Conservation (phyloP, 1,140 invertebrate species). For the Diachasmimorpha longicaudata region DNA sequence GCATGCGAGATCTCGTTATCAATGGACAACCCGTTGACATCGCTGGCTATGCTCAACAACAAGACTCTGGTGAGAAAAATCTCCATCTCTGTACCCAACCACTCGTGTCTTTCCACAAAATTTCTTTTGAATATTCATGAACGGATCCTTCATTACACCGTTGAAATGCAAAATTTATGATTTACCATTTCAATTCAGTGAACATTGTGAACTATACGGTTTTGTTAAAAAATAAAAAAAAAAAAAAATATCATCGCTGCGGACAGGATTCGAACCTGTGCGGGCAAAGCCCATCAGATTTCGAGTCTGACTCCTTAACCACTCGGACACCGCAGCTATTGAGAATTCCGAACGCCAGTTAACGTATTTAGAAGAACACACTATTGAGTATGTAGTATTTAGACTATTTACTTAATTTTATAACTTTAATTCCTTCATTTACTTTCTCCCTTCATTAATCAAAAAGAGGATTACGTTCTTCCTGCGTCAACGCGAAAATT, state of each 20-base stretch:
- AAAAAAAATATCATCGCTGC: constrained; percentile 60
- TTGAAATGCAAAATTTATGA: not conserved
- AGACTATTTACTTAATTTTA: no score
- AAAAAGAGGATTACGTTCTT: no score
- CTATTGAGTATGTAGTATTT: not conserved
- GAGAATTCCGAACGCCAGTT: constrained; percentile 53
- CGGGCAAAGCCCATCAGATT: constrained; percentile 72
- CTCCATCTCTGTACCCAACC: not conserved
- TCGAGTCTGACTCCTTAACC: constrained; percentile 67
- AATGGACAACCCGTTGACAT: constrained; percentile 94
- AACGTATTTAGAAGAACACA: not conserved
- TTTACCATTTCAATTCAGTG: not conserved
- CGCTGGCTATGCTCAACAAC: constrained; percentile 84
- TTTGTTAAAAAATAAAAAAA: constrained; percentile 16
- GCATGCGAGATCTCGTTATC: constrained; percentile 90
- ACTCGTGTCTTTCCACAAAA: not conserved
- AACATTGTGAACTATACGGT: not conserved
- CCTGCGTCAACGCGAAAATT: no score
- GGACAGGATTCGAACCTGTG: constrained; percentile 73
- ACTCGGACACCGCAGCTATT: constrained; percentile 58
- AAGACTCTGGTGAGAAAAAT: constrained; percentile 79
- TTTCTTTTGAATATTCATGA: not conserved
- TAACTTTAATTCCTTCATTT: no score
- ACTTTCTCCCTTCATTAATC: no score
- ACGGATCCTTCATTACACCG: not conserved